Evolutionary conservation across 2,797 vertebrate species (phyloP), one percentile per base, ranked within the genome.

Genomic region (Enteromius argenteus): DNA sequence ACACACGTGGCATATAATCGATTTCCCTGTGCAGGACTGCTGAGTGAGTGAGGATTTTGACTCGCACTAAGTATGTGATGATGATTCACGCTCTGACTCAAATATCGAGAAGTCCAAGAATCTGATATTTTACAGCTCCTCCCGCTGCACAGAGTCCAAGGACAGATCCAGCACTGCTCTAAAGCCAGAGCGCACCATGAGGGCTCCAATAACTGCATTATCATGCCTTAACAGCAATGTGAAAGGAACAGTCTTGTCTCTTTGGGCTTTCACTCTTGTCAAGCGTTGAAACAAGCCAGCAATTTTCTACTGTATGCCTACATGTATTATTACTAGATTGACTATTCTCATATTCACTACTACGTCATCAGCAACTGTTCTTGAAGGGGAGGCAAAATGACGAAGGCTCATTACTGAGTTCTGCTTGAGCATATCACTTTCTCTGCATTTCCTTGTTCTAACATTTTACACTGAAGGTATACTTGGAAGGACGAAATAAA

Each of bases 1-100:
- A 69, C 56, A 80, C 85, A 85, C 76, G 35, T 85, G 80, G 80
- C 74, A 60, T 35, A 78, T 77, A 71, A 84, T 85, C 27, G 62
- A 77, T 68, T 88, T 85, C 72, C 81, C 66, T 90, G 84, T 80
- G 89, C 91, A 89, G 90, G 86, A 86, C 89, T 89, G 88, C 88
- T 77, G 86, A 84, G 72, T 71, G 89, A 91, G 86, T 84, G 85
- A 90, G 88, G 91, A 91, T 93, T 91, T 60, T 89, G 90, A 91
- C 91, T 90, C 85, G 80, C 86, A 87, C 87, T 87, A 87, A 86
- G 90, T 91, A 90, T 89, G 90, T 90, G 90, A 90, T 88, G 89
- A 91, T 93, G 92, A 94, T 88, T 94, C 92, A 92, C 91, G 90
- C 93, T 87, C 89, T 90, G 93, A 94, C 91, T 91, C 90, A 89